Conservation (phyloP, 2,888 invertebrate genomes). For the Xylota segnis region DNA sequence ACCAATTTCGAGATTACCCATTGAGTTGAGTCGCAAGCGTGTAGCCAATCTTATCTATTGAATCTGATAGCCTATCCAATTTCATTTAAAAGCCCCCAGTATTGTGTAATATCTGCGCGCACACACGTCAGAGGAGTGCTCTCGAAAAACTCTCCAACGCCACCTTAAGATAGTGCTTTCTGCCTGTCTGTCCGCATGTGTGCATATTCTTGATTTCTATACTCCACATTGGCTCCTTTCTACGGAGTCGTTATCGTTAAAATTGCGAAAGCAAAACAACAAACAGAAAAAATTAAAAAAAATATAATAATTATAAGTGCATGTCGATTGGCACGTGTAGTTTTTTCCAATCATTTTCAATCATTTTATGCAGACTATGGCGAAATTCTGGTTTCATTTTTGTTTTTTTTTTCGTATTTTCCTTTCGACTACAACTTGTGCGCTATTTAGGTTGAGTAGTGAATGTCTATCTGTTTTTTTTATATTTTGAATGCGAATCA, state of each 20-base stretch:
- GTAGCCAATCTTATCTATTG: slow-evolving; percentile 21
- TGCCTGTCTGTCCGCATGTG: slow-evolving; percentile 9
- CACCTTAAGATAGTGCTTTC: slow-evolving; percentile 13
- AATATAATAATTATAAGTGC: slow-evolving; percentile 52
- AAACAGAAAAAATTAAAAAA: slow-evolving; percentile 1
- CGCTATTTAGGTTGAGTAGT: slow-evolving; percentile 20
- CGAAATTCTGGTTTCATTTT: slow-evolving; percentile 23
- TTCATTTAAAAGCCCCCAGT: background rate
- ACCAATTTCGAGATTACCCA: slow-evolving; percentile 17
- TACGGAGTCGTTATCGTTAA: slow-evolving; percentile 25
- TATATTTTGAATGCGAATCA: slow-evolving; percentile 13
- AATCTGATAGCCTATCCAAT: slow-evolving; percentile 33
- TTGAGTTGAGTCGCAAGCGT: background rate
- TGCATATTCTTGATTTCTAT: slow-evolving; percentile 37
- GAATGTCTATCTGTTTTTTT: background rate
- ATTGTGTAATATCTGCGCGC: slow-evolving; percentile 37
- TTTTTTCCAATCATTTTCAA: slow-evolving; percentile 26
- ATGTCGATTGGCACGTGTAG: slow-evolving; percentile 59
- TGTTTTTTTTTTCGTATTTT: background rate
- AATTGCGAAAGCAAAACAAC: slow-evolving; percentile 37
- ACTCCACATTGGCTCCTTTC: slow-evolving; percentile 20
- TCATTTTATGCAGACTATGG: slow-evolving; percentile 13
- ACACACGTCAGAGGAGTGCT: slow-evolving; percentile 1
- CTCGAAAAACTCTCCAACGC: background rate
- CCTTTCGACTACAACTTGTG: slow-evolving; percentile 5